Evolutionary conservation across 2,113 vertebrate genomes (phyloP), one percentile per base, ranked within the genome.

Genomic region (Chrysochloris asiatica): DNA sequence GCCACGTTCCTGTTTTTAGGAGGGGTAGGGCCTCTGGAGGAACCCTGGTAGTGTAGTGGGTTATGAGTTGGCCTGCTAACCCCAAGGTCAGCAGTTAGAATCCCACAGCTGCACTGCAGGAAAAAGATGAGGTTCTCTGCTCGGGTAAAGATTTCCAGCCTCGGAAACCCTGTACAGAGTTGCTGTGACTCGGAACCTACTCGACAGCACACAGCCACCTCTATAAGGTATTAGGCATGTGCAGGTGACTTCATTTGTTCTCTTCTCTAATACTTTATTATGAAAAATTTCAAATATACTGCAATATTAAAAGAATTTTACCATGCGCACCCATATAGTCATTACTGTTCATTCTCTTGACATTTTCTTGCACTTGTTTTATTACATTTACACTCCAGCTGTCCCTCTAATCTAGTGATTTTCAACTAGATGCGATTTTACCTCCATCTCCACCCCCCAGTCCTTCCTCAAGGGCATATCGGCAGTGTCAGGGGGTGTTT

Each of bases 281-380:
- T 22, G 28, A 78, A 85, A n/a, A 75, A 82, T 43, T 54, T 54
- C 26, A 77, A 61, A 38, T n/a, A 78, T 38, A 56, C 2, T 77
- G 88, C 59, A 38, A 65, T 92, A 17, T n/a, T 30, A 3, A 69
- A 93, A 67, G 71, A 73, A 73, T 86, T 91, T 88, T 88, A 22
- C 11, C 24, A 24, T 41, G 9, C 41, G 14, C 38, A 72, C 11
- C 24, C 69, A 24, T 67, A 12, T 45, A 17, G 4, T 12, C 16
- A 38, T 45, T 13, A 56, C 9, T 56, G n/a, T 56, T 56, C 86
- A 17, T 41, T 54, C 36, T 86, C 21, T 33, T 50, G 50, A 52
- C n/a, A 45, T 54, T 83, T 88, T 75, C 30, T 54, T 92, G 28
- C n/a, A 30, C 26, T 45, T 71, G 41, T 85, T 92, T 88, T 38